phyloP scores from a whole-genome alignment of 2,113 vertebrate species.

The Orientallactaga bullata region DNA sequence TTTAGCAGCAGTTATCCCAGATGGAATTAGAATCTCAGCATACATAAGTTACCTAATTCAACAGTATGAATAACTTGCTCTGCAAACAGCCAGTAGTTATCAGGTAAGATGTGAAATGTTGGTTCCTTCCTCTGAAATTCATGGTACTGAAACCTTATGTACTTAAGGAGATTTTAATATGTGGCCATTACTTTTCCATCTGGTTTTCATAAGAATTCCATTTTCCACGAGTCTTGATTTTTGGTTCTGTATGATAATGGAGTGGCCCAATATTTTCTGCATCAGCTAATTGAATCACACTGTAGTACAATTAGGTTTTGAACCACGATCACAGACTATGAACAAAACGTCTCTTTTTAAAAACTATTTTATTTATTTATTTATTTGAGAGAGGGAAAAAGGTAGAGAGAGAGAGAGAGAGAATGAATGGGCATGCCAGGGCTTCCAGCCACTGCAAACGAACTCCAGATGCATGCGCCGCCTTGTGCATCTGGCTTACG shows the following conservation, averaged over 20 bases:
- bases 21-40: background rate
- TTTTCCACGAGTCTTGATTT: background rate
- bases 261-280: background rate
- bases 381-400: too few relatives aligned
- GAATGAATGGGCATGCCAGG: too few relatives aligned
- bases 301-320: slow-evolving; percentile 4
- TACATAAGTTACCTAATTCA: background rate
- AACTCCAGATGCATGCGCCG: too few relatives aligned
- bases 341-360: background rate
- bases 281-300: background rate
- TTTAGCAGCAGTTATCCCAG: background rate
- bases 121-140: background rate
- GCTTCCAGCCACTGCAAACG: too few relatives aligned
- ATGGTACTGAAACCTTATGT: background rate
- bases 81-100: background rate
- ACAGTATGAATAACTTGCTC: background rate
- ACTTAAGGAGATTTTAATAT: slow-evolving; percentile 14
- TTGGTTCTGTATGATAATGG: background rate
- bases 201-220: background rate
- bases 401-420: too few relatives aligned
- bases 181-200: background rate
- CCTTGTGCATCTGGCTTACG: too few relatives aligned
- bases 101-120: background rate
- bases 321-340: background rate
- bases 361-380: too few relatives aligned